A percentile compares a stretch with the other conserved stretches of the same genome.
These are phyloP conservation scores for Formica selysi DNA, from an alignment of 1,140 invertebrate species.

Conservation along the genomic window DNA sequence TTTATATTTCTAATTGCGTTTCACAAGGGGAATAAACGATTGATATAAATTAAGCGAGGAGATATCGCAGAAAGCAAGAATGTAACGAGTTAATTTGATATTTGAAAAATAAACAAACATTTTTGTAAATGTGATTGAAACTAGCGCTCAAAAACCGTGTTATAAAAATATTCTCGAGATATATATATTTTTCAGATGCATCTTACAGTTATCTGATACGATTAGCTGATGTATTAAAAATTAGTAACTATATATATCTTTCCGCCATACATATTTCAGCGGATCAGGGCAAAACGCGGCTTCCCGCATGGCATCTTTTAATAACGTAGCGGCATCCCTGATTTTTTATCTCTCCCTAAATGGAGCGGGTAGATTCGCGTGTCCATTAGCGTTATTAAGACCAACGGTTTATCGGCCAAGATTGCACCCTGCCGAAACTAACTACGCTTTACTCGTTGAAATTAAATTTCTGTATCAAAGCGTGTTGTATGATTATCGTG, in stretches of 20 bases:
- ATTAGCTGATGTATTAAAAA: neutral
- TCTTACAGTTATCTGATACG: neutral
- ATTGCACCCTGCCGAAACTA: constrained; percentile 24
- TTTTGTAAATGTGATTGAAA: neutral
- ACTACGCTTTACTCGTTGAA: constrained; percentile 46
- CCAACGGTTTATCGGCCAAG: constrained; percentile 1
- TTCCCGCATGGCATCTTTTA: neutral
- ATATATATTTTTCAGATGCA: neutral
- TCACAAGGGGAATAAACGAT: neutral
- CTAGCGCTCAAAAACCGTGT: neutral
- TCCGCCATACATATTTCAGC: constrained; percentile 11
- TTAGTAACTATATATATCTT: constrained; percentile 37
- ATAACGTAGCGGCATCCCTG: constrained; percentile 1
- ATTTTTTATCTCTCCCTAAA: constrained; percentile 39
- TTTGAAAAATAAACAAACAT: neutral
- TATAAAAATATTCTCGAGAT: neutral
- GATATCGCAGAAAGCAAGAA: neutral
- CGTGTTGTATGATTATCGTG: no score
- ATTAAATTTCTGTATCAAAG: constrained; percentile 45
- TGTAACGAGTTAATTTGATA: neutral
- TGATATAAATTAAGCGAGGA: neutral
- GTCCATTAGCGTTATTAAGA: constrained; percentile 67
- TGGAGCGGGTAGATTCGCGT: constrained; percentile 1
- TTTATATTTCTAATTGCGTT: constrained; percentile 13
- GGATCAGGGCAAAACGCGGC: neutral